Conservation (phyloP, 2,888 invertebrate species). For the Calephelis perditalis region DNA sequence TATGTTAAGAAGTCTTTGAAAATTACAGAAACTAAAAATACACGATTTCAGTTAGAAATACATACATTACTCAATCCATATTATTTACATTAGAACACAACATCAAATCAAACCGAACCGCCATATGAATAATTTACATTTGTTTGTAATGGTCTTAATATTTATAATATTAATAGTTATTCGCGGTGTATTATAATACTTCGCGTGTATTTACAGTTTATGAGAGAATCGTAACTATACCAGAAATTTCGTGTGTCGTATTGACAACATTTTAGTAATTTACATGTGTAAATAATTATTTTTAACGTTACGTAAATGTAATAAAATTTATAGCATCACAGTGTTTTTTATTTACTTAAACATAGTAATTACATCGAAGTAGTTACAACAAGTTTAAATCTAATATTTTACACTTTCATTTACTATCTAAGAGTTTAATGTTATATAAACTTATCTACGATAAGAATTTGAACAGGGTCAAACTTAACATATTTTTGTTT, state of each 20-base stretch:
- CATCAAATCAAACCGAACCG: conserved; percentile 21
- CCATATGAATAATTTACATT: conserved; percentile 21
- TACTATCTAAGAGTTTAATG: conserved; percentile 5
- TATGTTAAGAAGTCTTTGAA: conserved; percentile 73
- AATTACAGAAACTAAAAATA: conserved; percentile 50
- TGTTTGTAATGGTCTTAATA: too few species aligned
- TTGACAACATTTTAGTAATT: conserved; percentile 33
- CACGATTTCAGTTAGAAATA: conserved; percentile 21
- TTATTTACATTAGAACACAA: conserved; percentile 25
- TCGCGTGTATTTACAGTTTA: conserved; percentile 12
- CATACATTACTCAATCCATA: conserved; percentile 8
- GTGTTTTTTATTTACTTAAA: conserved; percentile 54
- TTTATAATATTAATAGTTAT: too few species aligned
- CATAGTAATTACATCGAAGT: conserved; percentile 26
- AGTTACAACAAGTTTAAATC: conserved; percentile 24
- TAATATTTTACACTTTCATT: conserved; percentile 1
- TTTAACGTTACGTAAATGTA: conserved; percentile 40
- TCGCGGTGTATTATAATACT: conserved; percentile 12
- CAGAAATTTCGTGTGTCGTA: conserved; percentile 24
- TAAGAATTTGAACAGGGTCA: background rate
- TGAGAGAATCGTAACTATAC: background rate
- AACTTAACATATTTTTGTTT: background rate
- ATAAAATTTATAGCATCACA: conserved; percentile 70
- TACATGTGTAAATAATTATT: conserved; percentile 31
- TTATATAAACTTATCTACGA: background rate